phyloP scores from a whole-genome alignment of 2,888 invertebrate genomes.

The Brassicogethes aeneus region DNA sequence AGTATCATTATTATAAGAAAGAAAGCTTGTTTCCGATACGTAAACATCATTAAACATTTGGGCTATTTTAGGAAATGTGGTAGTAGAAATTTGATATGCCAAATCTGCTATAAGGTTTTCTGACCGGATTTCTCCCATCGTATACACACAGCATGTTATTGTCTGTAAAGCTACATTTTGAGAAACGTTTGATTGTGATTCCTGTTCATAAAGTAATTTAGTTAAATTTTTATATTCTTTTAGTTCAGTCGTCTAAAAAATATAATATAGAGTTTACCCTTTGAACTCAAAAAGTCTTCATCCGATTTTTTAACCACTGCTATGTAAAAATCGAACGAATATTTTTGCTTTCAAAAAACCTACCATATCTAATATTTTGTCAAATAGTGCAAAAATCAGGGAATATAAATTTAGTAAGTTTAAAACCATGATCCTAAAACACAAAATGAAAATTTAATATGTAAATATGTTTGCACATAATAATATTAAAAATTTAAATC shows the following conservation, averaged over 20 bases:
- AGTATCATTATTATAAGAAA: too few relatives aligned
- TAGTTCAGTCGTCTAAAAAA: slow-evolving; percentile 43
- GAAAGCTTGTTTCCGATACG: too few relatives aligned
- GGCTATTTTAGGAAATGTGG: slow-evolving; percentile 15
- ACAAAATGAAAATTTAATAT: slow-evolving; percentile 5
- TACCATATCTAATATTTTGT: slow-evolving; percentile 77
- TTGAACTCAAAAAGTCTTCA: too few relatives aligned
- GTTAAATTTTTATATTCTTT: slow-evolving; percentile 43
- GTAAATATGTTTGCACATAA: too few relatives aligned
- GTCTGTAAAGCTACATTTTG: background rate
- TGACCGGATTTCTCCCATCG: background rate
- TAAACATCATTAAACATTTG: background rate
- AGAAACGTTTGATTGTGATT: background rate
- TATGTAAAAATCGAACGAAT: background rate
- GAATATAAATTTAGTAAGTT: slow-evolving; percentile 93
- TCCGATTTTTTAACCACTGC: too few relatives aligned
- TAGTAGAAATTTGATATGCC: slow-evolving; percentile 16
- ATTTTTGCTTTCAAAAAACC: background rate
- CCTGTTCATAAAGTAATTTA: slow-evolving; percentile 13
- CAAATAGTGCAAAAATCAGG: slow-evolving; percentile 84
- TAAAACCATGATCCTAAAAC: slow-evolving; percentile 82
- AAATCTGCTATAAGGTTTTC: slow-evolving; percentile 13
- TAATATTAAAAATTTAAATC: too few relatives aligned
- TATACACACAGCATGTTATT: background rate
- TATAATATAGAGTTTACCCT: slow-evolving; percentile 25